Evolutionary conservation across 2,113 vertebrate genomes (phyloP), one percentile per base, ranked within the genome.

Genomic region (Trichomycterus rosablanca): DNA sequence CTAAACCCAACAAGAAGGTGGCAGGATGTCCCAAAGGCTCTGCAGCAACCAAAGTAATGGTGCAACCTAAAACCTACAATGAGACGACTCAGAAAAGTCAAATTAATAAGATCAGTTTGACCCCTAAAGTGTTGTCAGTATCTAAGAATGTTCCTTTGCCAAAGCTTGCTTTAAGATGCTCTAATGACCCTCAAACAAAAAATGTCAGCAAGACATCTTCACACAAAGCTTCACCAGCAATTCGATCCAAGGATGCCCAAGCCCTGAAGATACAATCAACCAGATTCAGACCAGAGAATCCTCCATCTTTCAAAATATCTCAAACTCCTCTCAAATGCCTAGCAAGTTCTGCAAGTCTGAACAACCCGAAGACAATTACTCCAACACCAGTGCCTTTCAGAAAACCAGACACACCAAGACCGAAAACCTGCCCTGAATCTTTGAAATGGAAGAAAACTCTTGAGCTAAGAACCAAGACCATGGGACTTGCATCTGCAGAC

Each of bases 401-500:
- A 51, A 64, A 44, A 49, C 54, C 54, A 30, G 49, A 57, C 43
- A 49, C 56, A 5, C 61, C 37, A 4, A 39, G 54, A 37, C 55
- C 49, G 2, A 50, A 46, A 37, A 51, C 26, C 22, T 32, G 32
- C 34, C 3, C 39, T 16, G 18, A 37, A 54, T 24, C 20, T 65
- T 16, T 40, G 30, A 54, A 49, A 32, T 45, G 30, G 26, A 64
- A 58, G 16, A 63, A 37, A 18, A 48, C n/a, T 39, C 26, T 24
- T 24, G 35, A 60, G 15, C 59, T 12, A 61, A 39, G 34, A 18
- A 16, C 11, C 3, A 19, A 5, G 28, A 48, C 12, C 10, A 48
- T 19, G 7, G 35, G 14, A 2, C 14, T 7, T 24, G 58, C 14
- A 23, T 14, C 20, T 39, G 1, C 5, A 5, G 23, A 4, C 14